phyloP scores from a whole-genome alignment of 1,140 invertebrate genomes.

The Heliconius hewitsoni region DNA sequence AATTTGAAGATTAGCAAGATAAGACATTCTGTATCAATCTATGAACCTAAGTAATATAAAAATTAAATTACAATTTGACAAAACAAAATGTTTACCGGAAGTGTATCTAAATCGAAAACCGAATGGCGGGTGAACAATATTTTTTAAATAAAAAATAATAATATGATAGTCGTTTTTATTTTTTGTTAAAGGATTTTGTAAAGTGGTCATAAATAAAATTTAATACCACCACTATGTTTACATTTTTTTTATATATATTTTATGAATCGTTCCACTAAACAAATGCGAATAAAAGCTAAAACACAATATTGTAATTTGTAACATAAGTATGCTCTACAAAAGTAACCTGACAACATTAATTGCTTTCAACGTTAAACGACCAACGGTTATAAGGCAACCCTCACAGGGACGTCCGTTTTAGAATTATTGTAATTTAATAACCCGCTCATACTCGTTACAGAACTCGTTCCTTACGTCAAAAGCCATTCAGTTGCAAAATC shows the following conservation, averaged over 20 bases:
- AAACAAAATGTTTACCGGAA: too few species aligned
- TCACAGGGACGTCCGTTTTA: conserved; percentile 44
- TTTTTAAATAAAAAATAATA: too few species aligned
- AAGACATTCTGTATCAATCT: too few species aligned
- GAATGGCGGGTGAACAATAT: too few species aligned
- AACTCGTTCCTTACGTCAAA: conserved; percentile 51
- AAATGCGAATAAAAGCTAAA: neutral
- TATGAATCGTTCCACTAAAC: neutral
- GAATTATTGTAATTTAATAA: conserved; percentile 78
- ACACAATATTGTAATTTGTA: neutral
- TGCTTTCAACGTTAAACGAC: conserved; percentile 29
- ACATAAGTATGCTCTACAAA: conserved; percentile 9
- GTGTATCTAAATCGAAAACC: too few species aligned
- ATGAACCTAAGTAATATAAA: too few species aligned
- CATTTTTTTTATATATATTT: neutral
- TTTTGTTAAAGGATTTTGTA: neutral
- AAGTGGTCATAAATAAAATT: neutral
- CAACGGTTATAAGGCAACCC: conserved; percentile 33
- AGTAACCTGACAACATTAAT: conserved; percentile 24
- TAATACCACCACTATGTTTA: neutral
- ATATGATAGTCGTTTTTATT: too few species aligned
- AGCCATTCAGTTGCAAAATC: conserved; percentile 62
- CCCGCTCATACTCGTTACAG: conserved; percentile 40
- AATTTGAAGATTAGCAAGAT: too few species aligned
- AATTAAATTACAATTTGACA: too few species aligned